Conservation (phyloP, 2,888 invertebrate species). For the Leptinotarsa haldemani region DNA sequence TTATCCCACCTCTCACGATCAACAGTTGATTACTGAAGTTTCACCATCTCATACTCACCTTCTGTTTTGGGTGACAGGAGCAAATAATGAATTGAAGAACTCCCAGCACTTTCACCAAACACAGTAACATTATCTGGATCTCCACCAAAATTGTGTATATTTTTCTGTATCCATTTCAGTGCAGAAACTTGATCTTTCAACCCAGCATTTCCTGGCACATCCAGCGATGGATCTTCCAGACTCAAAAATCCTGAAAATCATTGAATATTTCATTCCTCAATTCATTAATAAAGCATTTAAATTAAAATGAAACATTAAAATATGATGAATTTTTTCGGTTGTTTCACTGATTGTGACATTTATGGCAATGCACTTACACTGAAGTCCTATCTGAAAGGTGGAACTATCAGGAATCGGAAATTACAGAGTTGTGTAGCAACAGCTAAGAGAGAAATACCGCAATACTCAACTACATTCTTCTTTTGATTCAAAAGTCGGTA, state of each 20-base stretch:
- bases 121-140: slow-evolving; percentile 69
- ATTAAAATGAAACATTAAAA: neutral
- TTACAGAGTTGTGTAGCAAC: too few relatives aligned
- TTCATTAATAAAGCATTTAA: neutral
- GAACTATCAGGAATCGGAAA: too few relatives aligned
- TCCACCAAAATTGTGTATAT: slow-evolving; percentile 67
- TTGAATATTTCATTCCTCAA: neutral
- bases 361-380: too few relatives aligned
- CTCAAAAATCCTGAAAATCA: slow-evolving; percentile 65
- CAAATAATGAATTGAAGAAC: slow-evolving; percentile 67
- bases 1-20: neutral
- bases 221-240: slow-evolving; percentile 65
- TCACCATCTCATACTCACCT: slow-evolving; percentile 43
- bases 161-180: slow-evolving; percentile 68
- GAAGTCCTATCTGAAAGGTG: too few relatives aligned
- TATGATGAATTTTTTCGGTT: neutral
- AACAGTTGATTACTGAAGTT: too few relatives aligned
- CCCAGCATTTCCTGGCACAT: slow-evolving; percentile 69
- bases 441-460: too few relatives aligned
- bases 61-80: slow-evolving; percentile 66
- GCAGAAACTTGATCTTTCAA: slow-evolving; percentile 69
- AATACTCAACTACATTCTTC: too few relatives aligned
- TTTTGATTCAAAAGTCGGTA: too few relatives aligned
- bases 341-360: too few relatives aligned
- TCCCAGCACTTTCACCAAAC: slow-evolving; percentile 70